Evolutionary conservation across 2,797 vertebrate species (phyloP).

Genomic region (Varecia variegata): DNA sequence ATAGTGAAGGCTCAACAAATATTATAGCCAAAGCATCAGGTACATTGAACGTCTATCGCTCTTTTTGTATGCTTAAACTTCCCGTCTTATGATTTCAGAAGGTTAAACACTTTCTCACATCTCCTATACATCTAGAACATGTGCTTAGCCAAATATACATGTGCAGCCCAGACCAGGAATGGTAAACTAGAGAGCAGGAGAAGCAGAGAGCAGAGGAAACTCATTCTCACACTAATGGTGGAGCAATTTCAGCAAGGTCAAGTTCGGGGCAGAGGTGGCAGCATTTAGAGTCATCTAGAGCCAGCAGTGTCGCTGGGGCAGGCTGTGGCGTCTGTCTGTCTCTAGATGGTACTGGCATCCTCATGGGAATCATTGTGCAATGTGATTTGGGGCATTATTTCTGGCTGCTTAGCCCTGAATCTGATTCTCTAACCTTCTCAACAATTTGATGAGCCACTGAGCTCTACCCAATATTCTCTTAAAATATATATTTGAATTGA

Average conservation of each 20-base stretch:
- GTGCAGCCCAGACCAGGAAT: not conserved
- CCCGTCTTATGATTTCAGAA: not conserved
- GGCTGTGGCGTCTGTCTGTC: constrained; percentile 54
- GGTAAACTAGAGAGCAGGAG: not conserved
- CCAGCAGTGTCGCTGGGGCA: constrained; percentile 14
- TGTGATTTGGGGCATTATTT: constrained; percentile 47
- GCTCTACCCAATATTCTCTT: not conserved
- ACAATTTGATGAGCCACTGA: constrained; percentile 44
- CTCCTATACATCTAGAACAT: not conserved
- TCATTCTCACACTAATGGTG: not conserved
- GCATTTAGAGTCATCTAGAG: not conserved
- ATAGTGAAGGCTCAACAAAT: not conserved
- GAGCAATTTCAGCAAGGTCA: constrained; percentile 19
- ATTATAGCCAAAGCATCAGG: not conserved
- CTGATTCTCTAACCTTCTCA: constrained; percentile 10
- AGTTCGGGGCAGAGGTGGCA: constrained; percentile 50
- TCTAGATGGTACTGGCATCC: constrained; percentile 25
- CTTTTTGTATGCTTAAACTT: not conserved
- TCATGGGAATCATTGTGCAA: constrained; percentile 28
- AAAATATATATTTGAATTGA: constrained; percentile 16
- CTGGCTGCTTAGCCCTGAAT: constrained; percentile 31
- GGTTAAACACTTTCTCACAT: not conserved
- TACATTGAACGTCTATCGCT: not conserved
- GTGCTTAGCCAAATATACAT: not conserved
- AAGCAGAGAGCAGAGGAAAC: not conserved